These are phyloP conservation scores for Agrotis exclamationis DNA, from an alignment of 2,888 invertebrate species.

Conservation along the genomic window DNA sequence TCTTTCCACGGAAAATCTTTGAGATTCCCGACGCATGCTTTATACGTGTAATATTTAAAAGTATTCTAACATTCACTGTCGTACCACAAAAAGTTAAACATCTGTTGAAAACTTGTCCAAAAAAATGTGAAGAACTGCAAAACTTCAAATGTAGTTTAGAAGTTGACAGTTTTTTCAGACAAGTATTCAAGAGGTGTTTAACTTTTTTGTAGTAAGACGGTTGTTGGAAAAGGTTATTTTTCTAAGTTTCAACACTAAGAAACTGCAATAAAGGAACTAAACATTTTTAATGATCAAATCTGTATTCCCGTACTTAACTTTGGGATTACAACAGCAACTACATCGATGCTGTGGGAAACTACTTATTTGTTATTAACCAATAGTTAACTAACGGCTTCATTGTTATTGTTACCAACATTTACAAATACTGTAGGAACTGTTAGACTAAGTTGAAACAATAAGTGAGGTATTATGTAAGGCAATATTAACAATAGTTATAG, in stretches of 20 bases:
- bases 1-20: too few species aligned
- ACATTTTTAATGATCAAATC: slow-evolving; percentile 11
- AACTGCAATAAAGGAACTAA: background rate
- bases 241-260: background rate
- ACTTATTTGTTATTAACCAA: slow-evolving; percentile 40
- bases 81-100: too few species aligned
- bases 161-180: too few species aligned
- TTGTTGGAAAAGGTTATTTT: too few species aligned
- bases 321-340: slow-evolving; percentile 50
- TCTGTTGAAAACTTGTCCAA: too few species aligned
- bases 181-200: too few species aligned
- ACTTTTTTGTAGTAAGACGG: too few species aligned
- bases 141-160: too few species aligned
- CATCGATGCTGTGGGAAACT: slow-evolving; percentile 36
- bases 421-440: slow-evolving; percentile 14
- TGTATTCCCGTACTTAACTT: slow-evolving; percentile 25
- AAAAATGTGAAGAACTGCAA: too few species aligned
- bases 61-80: too few species aligned
- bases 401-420: slow-evolving; percentile 47
- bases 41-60: too few species aligned
- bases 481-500: background rate
- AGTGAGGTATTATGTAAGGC: background rate
- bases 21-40: too few species aligned
- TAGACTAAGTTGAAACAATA: background rate
- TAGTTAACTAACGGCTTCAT: slow-evolving; percentile 25